These are phyloP conservation scores for Saiga tatarica DNA, from an alignment of 2,113 vertebrate genomes.

Conservation along the genomic window DNA sequence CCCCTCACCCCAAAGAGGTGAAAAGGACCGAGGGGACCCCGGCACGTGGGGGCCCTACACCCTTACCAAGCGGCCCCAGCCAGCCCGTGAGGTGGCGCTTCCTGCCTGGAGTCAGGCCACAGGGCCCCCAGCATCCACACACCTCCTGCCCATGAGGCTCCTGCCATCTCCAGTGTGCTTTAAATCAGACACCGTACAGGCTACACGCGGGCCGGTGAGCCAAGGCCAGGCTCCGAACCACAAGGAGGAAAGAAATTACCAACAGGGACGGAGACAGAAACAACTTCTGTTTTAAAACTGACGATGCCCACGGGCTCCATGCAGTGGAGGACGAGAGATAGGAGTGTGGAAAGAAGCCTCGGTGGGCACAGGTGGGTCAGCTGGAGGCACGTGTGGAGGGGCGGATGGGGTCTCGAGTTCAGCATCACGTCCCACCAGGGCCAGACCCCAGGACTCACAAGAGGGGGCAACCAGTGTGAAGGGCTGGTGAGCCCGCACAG, in stretches of 20 bases:
- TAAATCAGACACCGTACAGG: neutral
- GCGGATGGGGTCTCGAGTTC: neutral
- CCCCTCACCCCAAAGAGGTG: neutral
- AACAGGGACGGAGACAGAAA: neutral
- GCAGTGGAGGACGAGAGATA: neutral
- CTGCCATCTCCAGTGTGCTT: neutral
- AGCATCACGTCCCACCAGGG: neutral
- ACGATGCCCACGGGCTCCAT: neutral
- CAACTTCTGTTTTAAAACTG: conserved; percentile 40
- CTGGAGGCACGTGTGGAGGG: accelerated
- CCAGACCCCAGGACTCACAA: accelerated
- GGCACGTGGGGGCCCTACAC: accelerated
- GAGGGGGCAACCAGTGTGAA: no score
- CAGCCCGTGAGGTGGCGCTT: neutral
- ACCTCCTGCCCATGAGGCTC: neutral
- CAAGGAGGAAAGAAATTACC: neutral
- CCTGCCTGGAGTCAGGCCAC: neutral
- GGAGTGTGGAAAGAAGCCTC: neutral
- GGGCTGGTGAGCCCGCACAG: accelerated
- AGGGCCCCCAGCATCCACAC: accelerated
- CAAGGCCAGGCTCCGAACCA: neutral
- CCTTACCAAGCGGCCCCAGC: accelerated
- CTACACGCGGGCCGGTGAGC: neutral
- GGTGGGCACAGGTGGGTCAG: neutral
- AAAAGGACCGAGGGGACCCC: accelerated